Percentiles rank a stretch among this genome's conserved stretches.
These are phyloP conservation scores for Acanthosepion esculentum DNA, from an alignment of 2,888 invertebrate genomes.

Conservation along the genomic window DNA sequence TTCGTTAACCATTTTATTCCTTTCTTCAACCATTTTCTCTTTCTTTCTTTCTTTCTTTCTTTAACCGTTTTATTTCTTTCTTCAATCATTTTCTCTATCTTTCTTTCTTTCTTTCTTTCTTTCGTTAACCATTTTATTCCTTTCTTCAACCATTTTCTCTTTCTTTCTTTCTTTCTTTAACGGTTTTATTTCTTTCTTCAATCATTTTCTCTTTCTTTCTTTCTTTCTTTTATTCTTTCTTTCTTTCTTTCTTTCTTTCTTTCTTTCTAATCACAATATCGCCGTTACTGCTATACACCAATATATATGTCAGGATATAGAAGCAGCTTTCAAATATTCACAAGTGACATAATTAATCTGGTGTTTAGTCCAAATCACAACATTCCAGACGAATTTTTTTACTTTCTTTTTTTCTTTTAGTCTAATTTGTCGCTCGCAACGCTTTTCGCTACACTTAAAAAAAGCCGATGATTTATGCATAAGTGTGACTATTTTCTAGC, in stretches of 20 bases:
- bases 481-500: neutral
- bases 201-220: neutral
- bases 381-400: neutral
- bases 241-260: neutral
- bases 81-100: neutral
- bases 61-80: too few species aligned
- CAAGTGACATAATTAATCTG: constrained; percentile 20
- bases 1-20: neutral
- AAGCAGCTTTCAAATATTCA: neutral
- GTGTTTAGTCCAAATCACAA: neutral
- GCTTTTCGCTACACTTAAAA: neutral
- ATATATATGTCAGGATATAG: neutral
- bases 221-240: neutral
- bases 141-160: neutral
- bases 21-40: neutral
- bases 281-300: neutral
- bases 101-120: neutral
- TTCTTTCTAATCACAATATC: neutral
- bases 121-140: neutral
- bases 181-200: neutral
- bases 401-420: neutral
- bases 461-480: neutral
- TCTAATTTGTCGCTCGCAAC: neutral
- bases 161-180: too few species aligned
- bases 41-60: too few species aligned